phyloP scores from a whole-genome alignment of 2,113 vertebrate genomes.

The Narcine bancroftii region DNA sequence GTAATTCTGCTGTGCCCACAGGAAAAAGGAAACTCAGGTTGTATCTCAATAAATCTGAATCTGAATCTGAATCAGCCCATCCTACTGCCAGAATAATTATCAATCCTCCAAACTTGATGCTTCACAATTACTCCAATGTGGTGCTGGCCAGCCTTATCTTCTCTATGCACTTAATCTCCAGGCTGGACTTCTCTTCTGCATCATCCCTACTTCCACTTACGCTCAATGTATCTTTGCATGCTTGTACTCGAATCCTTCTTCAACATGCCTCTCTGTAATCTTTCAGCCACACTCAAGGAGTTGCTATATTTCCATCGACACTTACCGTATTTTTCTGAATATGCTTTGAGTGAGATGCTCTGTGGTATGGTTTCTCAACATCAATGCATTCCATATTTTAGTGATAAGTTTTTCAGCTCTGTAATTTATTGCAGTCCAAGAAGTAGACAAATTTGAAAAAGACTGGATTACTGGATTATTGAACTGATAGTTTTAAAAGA shows the following conservation, averaged over 20 bases:
- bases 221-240: neutral
- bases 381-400: neutral
- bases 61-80: neutral
- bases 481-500: neutral
- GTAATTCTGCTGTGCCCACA: too few species aligned
- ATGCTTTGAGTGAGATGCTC: neutral
- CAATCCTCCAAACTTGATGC: neutral
- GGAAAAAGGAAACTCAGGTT: too few species aligned
- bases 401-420: too few species aligned
- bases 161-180: neutral
- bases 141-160: neutral
- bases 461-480: neutral
- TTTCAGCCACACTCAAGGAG: neutral
- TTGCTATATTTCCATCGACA: neutral
- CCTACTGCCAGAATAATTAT: neutral
- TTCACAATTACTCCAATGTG: neutral
- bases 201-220: neutral
- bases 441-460: neutral
- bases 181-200: neutral
- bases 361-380: neutral
- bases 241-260: neutral
- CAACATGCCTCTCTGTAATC: neutral
- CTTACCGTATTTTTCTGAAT: neutral
- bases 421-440: neutral
- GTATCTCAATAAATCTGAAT: too few species aligned